These are phyloP conservation scores for Eilema griseolum DNA, from an alignment of 2,888 invertebrate genomes.

Conservation along the genomic window DNA sequence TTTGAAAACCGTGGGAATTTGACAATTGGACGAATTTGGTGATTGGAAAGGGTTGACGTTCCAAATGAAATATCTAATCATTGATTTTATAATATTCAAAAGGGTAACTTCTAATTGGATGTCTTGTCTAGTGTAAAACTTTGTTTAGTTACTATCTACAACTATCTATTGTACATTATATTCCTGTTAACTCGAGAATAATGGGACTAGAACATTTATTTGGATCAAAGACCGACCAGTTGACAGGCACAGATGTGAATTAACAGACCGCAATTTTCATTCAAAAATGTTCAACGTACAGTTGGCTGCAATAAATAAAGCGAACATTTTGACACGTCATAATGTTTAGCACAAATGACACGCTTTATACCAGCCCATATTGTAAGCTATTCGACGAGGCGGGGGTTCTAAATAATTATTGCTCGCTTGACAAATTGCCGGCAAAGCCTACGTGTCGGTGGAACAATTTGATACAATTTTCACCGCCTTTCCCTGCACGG, in stretches of 20 bases:
- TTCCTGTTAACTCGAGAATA: not conserved
- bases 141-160: not conserved
- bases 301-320: slow-evolving; percentile 41
- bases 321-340: slow-evolving; percentile 44
- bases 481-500: slow-evolving; percentile 79
- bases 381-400: slow-evolving; percentile 68
- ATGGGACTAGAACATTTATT: not conserved
- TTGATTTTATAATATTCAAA: slow-evolving; percentile 14
- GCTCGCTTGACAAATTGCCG: slow-evolving; percentile 84
- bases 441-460: slow-evolving; percentile 80
- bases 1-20: slow-evolving; percentile 77
- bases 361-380: slow-evolving; percentile 55
- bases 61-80: slow-evolving; percentile 26
- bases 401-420: slow-evolving; percentile 82
- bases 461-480: slow-evolving; percentile 87
- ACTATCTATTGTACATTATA: not conserved
- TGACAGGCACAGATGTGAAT: not conserved
- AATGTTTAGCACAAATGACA: slow-evolving; percentile 50
- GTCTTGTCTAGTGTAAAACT: no score
- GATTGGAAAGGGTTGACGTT: slow-evolving; percentile 51
- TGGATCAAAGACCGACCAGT: not conserved
- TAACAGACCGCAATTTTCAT: slow-evolving; percentile 8
- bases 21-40: slow-evolving; percentile 50
- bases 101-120: not conserved
- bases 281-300: slow-evolving; percentile 11